Base-by-base conservation (phyloP, 2,888 invertebrate genomes). In the Phalera bucephala region DNA sequence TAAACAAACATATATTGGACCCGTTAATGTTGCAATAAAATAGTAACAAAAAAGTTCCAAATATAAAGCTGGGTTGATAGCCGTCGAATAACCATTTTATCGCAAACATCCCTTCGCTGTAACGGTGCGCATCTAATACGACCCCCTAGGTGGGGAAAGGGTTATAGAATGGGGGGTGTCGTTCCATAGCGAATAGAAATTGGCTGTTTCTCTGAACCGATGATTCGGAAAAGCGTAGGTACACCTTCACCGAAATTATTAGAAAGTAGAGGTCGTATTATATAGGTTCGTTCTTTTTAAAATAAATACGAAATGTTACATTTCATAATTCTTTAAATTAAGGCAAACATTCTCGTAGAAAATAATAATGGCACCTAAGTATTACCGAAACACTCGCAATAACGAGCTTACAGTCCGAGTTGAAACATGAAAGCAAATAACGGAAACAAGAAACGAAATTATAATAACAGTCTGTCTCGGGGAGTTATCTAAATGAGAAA, bases 21-120 rank as follows among this genome's bases (percentile, higher is more conserved):
- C 36, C 35, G 40, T 60, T 48, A 52, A 43, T 44, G 38, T 36
- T 30, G 39, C 40, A 52, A 48, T 46, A 46, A 50, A 51, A 52
- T 46, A 21, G 31, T 39, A 33, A 40, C 42, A 45, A 46, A 53
- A 49, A 43, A 19, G 36, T 49, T 36, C 31, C 33, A 34, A 45
- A 45, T 36, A 44, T 39, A 44, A 44, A 56, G 51, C 36, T 36
- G 31, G 31, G 20, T 42, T 42, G 38, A 35, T 40, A 30, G 38
- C 27, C 30, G 27, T 14, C 28, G 19, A 45, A 34, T 40, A 41
- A 33, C 19, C 33, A 30, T 36, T 45, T 44, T 47, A 51, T 53
- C 33, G 40, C 33, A 31, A 46, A 37, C 28, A 26, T 30, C 9
- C 36, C 29, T 42, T 45, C 38, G 32, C 36, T 38, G 44, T 36